Base-by-base conservation (phyloP, 1,140 invertebrate genomes). In the Hycleus phaleratus region DNA sequence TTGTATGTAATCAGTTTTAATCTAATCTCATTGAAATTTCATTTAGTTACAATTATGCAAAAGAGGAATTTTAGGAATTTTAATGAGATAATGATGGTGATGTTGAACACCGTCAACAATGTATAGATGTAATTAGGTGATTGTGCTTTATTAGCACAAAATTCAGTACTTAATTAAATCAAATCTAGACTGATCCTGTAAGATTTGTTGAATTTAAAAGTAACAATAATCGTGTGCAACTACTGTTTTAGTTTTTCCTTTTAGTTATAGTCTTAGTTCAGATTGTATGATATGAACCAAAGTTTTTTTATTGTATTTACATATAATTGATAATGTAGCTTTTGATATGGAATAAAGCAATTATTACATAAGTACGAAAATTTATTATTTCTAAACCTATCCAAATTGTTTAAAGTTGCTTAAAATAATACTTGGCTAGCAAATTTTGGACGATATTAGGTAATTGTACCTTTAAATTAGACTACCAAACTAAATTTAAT, bases 281-380 rank as follows among this genome's bases (percentile, higher is more conserved):
- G 38, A 58, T 49, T 49, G 38, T 61, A 58, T 49, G 40, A 45
- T 56, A 55, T 54, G 52, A 59, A 62, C 57, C 61, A 59, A 62
- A 62, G 61, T 32, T 32, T 32, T 32, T 18, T 53, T 55, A 58
- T 54, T 62, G 48, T 58, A 58, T 61, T 58, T 61, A 59, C 54
- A 50, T 50, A 52, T 53, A 53, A 53, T 47, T 53, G 7, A 53
- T 53, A 52, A 47, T 62, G 60, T 62, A 62, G 61, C 61, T 62
- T 62, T 62, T 62, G 48, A 62, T 62, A 62, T 62, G 26, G 57
- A 62, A 51, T 62, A 59, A 56, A 56, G 43, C 51, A 53, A 46
- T 53, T 53, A 53, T 32, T 5, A 32, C 3, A 32, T 18, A 18
- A 18, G 18, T 18, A 18, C 18, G 18, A 18, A 18, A 18, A 18